A percentile compares a stretch with the other conserved stretches of the same genome.
Conservation (phyloP, 2,113 vertebrate genomes). For the Cavia porcellus region DNA sequence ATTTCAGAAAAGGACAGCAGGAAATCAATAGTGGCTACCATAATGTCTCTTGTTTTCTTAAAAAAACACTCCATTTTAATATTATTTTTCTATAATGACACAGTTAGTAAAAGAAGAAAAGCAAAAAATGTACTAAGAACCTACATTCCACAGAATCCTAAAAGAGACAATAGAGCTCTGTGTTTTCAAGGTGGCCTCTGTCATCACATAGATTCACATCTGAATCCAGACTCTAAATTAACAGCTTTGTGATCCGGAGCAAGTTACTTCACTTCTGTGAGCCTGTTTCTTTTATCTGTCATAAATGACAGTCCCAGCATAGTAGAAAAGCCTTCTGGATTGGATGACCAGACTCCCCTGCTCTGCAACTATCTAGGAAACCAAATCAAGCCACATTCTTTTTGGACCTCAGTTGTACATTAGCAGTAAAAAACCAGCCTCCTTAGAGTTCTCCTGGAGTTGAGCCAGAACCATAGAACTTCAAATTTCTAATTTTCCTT, state of each 20-base stretch:
- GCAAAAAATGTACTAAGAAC: background rate
- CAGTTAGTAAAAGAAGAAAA: background rate
- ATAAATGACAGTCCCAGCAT: background rate
- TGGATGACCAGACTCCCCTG: background rate
- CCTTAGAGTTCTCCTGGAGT: background rate
- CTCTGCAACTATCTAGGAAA: background rate
- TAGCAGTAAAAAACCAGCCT: background rate
- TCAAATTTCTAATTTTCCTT: slow-evolving; percentile 19
- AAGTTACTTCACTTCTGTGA: background rate
- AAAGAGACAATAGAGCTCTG: background rate
- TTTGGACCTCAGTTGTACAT: background rate
- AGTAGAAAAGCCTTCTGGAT: background rate
- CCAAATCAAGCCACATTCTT: background rate
- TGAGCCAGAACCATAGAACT: background rate
- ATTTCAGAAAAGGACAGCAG: too few species aligned
- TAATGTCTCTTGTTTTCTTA: too few species aligned
- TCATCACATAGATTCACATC: background rate
- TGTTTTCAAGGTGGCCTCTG: background rate
- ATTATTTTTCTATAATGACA: background rate
- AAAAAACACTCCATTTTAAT: background rate
- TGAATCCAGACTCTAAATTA: background rate
- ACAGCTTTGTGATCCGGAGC: background rate
- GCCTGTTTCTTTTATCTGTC: background rate
- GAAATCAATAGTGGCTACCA: too few species aligned
- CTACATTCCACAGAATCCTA: background rate